Percentiles rank a stretch among this genome's conserved stretches.
Evolutionary conservation across 2,797 vertebrate species (phyloP).

Genomic region (Gymnopithys bicolor): DNA sequence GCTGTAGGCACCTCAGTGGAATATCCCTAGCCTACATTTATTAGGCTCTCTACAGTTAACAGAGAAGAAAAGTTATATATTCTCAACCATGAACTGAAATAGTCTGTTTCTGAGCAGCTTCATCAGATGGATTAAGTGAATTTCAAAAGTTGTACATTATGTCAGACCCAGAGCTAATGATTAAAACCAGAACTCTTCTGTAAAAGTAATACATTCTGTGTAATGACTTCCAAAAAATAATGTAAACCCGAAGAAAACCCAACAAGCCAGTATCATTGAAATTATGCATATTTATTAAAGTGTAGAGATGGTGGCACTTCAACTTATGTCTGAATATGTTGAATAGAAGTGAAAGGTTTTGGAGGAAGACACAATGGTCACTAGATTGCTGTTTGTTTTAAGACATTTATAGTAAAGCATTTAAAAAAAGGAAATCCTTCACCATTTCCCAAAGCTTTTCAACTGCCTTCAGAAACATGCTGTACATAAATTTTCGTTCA

Average conservation of each 20-base stretch:
- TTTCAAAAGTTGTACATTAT: background rate
- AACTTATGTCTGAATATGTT: background rate
- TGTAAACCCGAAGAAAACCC: background rate
- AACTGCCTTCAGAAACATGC: background rate
- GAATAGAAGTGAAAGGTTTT: background rate
- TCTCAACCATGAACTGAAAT: background rate
- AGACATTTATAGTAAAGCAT: background rate
- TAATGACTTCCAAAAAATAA: background rate
- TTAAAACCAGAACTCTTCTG: background rate
- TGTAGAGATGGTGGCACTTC: background rate
- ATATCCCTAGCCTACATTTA: background rate
- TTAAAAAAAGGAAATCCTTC: background rate
- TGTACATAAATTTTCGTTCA: background rate
- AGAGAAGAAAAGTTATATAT: background rate
- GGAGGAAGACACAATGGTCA: background rate
- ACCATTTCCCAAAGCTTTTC: background rate
- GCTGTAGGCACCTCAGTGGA: background rate
- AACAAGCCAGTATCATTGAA: background rate
- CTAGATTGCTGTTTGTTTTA: background rate
- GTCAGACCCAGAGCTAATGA: background rate
- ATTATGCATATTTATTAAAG: background rate
- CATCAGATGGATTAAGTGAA: background rate
- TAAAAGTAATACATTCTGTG: background rate
- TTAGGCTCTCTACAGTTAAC: background rate
- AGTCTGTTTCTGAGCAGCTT: background rate